Conservation (phyloP, 2,797 vertebrate species). For the Xenopus petersii region DNA sequence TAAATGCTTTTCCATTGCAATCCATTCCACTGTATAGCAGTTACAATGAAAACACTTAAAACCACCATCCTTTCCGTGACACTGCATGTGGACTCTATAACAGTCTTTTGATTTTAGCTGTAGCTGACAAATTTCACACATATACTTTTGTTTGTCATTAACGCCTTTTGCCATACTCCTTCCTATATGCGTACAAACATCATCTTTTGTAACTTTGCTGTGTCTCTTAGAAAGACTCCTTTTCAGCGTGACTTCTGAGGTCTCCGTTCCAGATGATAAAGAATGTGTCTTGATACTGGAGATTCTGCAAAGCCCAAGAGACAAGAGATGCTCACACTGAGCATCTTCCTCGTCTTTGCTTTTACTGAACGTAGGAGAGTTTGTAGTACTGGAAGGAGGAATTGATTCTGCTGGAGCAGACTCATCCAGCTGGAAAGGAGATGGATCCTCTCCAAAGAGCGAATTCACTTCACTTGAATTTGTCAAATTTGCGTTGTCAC, state of each 20-base stretch:
- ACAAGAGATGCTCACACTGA: constrained; percentile 69
- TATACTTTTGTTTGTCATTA: constrained; percentile 2
- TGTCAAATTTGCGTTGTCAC: constrained; percentile 52
- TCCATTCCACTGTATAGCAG: constrained; percentile 52
- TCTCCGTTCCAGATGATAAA: constrained; percentile 6
- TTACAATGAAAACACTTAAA: constrained; percentile 60
- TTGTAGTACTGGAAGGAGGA: constrained; percentile 51
- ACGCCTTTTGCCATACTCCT: constrained; percentile 10
- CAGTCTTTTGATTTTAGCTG: constrained; percentile 35
- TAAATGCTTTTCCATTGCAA: constrained; percentile 62
- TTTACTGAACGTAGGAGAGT: constrained; percentile 24
- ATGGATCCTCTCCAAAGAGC: constrained; percentile 62
- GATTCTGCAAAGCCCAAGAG: constrained; percentile 61
- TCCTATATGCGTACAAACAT: not conserved
- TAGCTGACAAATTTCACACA: constrained; percentile 41
- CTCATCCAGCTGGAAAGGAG: constrained; percentile 59
- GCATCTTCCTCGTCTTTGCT: constrained; percentile 63
- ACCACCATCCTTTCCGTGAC: constrained; percentile 40
- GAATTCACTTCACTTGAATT: constrained; percentile 65
- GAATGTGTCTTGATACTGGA: constrained; percentile 55
- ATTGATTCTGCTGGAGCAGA: constrained; percentile 29
- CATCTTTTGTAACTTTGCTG: constrained; percentile 28
- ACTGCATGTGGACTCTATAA: constrained; percentile 52
- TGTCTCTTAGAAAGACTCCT: constrained; percentile 21
- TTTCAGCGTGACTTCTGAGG: not conserved